Conservation (phyloP, 2,797 vertebrate genomes). For the Myripristis jacobus region DNA sequence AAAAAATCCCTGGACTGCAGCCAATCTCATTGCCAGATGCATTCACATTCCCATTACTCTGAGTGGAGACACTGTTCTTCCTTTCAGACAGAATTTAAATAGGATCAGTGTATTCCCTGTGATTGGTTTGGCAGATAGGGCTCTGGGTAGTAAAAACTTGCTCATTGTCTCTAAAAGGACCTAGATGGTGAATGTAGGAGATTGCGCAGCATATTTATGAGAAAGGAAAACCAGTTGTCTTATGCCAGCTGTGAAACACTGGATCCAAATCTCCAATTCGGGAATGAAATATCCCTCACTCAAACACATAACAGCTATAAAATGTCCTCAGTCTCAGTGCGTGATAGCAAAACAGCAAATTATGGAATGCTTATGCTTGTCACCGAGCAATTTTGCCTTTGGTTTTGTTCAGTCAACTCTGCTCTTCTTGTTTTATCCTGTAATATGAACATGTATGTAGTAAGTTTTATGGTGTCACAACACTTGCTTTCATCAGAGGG, state of each 20-base stretch:
- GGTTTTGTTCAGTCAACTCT: slow-evolving; percentile 2
- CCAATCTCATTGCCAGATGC: slow-evolving; percentile 79
- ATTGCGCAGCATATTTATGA: slow-evolving; percentile 78
- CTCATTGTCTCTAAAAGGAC: slow-evolving; percentile 21
- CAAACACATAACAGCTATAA: slow-evolving; percentile 12
- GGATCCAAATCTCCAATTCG: not conserved
- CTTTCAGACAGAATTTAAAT: slow-evolving; percentile 73
- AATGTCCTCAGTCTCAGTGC: slow-evolving; percentile 8
- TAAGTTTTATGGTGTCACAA: not conserved
- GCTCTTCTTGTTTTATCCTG: not conserved
- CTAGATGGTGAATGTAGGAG: slow-evolving; percentile 44
- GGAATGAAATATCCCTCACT: slow-evolving; percentile 7
- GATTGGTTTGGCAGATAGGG: slow-evolving; percentile 70
- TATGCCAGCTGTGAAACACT: not conserved
- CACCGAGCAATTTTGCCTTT: slow-evolving; percentile 3
- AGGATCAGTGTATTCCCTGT: slow-evolving; percentile 66
- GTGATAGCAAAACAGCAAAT: slow-evolving; percentile 14
- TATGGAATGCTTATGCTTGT: not conserved
- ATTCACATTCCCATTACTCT: slow-evolving; percentile 78
- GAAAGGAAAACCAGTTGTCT: slow-evolving; percentile 69
- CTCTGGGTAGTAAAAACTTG: slow-evolving; percentile 22
- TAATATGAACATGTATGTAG: slow-evolving; percentile 16
- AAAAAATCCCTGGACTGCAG: slow-evolving; percentile 79
- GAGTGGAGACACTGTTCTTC: slow-evolving; percentile 74
- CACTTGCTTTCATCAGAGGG: not conserved